Evolutionary conservation across 2,888 invertebrate species (phyloP).

Genomic region (Dasypogon diadema): DNA sequence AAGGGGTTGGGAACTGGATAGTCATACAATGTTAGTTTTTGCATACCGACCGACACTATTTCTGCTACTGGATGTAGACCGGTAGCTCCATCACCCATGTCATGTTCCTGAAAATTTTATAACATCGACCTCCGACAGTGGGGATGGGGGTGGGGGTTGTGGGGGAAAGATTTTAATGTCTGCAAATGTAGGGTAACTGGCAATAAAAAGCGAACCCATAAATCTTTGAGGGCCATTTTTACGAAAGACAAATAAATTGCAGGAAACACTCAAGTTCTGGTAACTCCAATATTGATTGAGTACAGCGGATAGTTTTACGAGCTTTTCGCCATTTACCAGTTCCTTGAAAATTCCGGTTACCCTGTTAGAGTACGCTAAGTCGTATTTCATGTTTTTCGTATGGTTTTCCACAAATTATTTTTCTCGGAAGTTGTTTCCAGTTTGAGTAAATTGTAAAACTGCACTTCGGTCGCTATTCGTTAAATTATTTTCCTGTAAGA

Average conservation of each 20-base stretch:
- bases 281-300: conserved; percentile 35
- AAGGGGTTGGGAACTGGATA: conserved; percentile 7
- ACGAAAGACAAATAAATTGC: conserved; percentile 54
- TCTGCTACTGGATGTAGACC: background rate
- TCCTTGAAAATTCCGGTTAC: conserved; percentile 18
- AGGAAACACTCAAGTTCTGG: conserved; percentile 50
- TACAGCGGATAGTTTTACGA: conserved; percentile 42
- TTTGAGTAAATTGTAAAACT: conserved; percentile 19
- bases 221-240: conserved; percentile 52
- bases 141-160: too few species aligned
- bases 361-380: background rate
- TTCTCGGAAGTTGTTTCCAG: conserved; percentile 22
- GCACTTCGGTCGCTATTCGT: background rate
- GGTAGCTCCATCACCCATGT: conserved; percentile 37
- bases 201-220: conserved; percentile 54
- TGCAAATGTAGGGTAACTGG: conserved; percentile 50
- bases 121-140: conserved; percentile 31
- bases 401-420: conserved; percentile 44
- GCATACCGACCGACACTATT: conserved; percentile 33
- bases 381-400: conserved; percentile 47
- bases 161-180: conserved; percentile 46
- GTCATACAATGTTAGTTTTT: conserved; percentile 49
- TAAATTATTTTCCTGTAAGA: background rate
- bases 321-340: background rate
- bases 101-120: conserved; percentile 47